Conservation (phyloP, 2,888 invertebrate genomes). For the Leptopilina syphax region DNA sequence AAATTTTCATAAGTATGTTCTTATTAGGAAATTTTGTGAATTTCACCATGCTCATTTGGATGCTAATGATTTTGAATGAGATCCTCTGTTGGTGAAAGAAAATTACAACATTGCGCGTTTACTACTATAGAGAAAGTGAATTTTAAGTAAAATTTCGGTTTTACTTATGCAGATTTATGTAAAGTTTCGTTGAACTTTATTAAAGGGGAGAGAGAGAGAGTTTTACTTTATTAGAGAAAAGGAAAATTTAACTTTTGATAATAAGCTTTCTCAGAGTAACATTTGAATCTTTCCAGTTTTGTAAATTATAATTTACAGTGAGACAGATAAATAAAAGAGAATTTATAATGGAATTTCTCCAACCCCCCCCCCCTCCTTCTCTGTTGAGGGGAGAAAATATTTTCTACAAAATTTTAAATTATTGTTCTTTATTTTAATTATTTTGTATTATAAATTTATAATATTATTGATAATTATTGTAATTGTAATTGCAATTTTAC, state of each 20-base stretch:
- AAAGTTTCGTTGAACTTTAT: background rate
- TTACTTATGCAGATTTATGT: conserved; percentile 31
- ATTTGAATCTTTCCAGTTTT: conserved; percentile 1
- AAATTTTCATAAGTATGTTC: too few relatives aligned
- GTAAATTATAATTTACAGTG: background rate
- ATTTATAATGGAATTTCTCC: background rate
- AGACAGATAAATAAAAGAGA: background rate
- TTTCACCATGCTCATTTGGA: conserved; percentile 5
- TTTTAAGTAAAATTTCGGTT: conserved; percentile 26
- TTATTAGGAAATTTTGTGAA: background rate
- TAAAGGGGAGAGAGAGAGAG: background rate
- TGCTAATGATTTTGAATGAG: conserved; percentile 20
- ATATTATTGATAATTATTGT: too few relatives aligned
- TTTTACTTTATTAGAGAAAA: conserved; percentile 27
- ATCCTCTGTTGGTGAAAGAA: background rate
- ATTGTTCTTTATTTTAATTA: too few relatives aligned
- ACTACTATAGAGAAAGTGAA: conserved; percentile 1
- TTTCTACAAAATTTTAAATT: too few relatives aligned
- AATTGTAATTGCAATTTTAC: too few relatives aligned
- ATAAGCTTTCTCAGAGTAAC: conserved; percentile 6
- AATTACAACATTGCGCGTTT: background rate
- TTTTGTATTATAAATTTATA: too few relatives aligned
- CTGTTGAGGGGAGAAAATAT: too few relatives aligned
- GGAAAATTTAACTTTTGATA: conserved; percentile 6
- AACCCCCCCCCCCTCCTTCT: too few relatives aligned